A percentile compares a stretch with the other conserved stretches of the same genome.
Evolutionary conservation across 2,113 vertebrate genomes (phyloP).

Genomic region (rabbit (Oryctolagus cuniculus)): mOryCun1.1 NC_091432.1:225768001-225768500

Average conservation of each 20-base stretch:
- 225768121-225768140: rapidly evolving
- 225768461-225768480: not conserved
- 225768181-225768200: not conserved
- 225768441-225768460: conserved; percentile 4
- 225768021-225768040: not conserved
- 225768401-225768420: not conserved
- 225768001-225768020: not conserved
- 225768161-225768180: not conserved
- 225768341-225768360: not conserved
- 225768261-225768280: rapidly evolving
- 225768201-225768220: not conserved
- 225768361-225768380: not conserved
- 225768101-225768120: not conserved
- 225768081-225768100: not conserved
- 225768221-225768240: not conserved
- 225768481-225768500: conserved; percentile 65
- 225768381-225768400: not conserved
- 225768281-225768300: not conserved
- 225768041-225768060: too few relatives aligned
- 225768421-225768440: not conserved
- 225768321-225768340: not conserved
- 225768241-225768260: not conserved
- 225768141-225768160: not conserved
- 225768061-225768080: not conserved
- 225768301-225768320: not conserved